Base-by-base conservation (phyloP, 2,888 invertebrate genomes). In the Koerneria pararmatus region DNA sequence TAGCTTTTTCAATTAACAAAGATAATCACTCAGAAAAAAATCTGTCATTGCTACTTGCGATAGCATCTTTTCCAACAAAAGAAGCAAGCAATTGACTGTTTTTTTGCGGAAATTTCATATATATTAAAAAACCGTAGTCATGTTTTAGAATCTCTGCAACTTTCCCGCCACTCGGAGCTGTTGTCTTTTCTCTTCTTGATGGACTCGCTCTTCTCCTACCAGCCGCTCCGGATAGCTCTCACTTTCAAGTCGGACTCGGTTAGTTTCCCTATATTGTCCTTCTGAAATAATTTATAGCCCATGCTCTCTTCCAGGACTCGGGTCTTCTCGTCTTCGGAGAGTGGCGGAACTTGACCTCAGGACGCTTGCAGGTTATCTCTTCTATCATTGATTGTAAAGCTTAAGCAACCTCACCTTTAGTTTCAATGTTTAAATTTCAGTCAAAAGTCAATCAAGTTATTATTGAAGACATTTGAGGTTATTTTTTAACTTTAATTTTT, bases 311-410 rank as follows among this genome's bases (percentile, higher is more conserved):
- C 11, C 46, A 54, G 8, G 64, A 64, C 32, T 64, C 64, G 19
- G 64, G 64, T 0, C 35, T 64, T 19, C 22, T 64, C 22, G 41
- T 64, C 11, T 64, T 64, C 32, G 64, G 64, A n/a, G 64, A 64
- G 46, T 64, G 64, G 64, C 27, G 64, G 3, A 56, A 64, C 46
- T 3, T 1, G 22, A 64, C 64, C 15, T 64, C 54, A 56, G 64
- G 64, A 15, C 11, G 64, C 15, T 37, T 64, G 19, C 64, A 64
- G 64, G 64, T 64, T 15, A 15, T 8, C 11, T 8, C 2, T 51
- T n/a, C 19, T 46, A 15, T 46, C 11, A 46, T 15, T 15, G n/a
- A 46, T 15, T 46, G 46, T 46, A 15, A 15, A 46, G n/a, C 46
- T 15, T n/a, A 46, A 15, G n/a, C 19, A n/a, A n/a, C n/a, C n/a